These are phyloP conservation scores for Rallus limicola DNA, from an alignment of 2,113 vertebrate genomes.

Conservation along the genomic window DNA sequence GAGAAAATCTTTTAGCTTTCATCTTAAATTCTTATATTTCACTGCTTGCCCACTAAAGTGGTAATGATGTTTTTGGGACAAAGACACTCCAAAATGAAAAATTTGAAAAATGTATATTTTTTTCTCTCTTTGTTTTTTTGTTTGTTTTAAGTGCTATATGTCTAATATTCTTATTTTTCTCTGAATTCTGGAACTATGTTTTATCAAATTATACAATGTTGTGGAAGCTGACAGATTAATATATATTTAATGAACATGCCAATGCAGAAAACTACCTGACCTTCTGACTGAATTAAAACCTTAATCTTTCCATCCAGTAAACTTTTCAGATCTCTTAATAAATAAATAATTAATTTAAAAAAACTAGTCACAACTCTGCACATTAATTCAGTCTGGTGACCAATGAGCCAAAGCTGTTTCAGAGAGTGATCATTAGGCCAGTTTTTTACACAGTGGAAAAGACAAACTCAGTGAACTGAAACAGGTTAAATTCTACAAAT, in stretches of 20 bases:
- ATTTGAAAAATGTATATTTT: neutral
- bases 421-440: neutral
- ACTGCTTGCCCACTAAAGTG: neutral
- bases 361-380: neutral
- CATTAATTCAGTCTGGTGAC: neutral
- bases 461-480: neutral
- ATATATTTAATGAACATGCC: neutral
- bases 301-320: neutral
- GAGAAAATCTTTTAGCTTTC: neutral
- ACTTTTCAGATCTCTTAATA: neutral
- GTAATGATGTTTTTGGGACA: neutral
- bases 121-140: neutral
- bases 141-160: fast-evolving
- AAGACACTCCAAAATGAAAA: neutral
- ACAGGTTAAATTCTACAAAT: neutral
- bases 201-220: neutral
- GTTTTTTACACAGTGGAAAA: neutral
- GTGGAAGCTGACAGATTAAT: neutral
- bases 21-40: neutral
- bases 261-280: neutral
- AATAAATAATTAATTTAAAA: neutral
- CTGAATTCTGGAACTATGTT: neutral
- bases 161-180: neutral
- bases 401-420: neutral
- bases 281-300: neutral